Evolutionary conservation across 2,113 vertebrate genomes (phyloP), one percentile per base, ranked within the genome.

Genomic region (Lipophrys pholis): DNA sequence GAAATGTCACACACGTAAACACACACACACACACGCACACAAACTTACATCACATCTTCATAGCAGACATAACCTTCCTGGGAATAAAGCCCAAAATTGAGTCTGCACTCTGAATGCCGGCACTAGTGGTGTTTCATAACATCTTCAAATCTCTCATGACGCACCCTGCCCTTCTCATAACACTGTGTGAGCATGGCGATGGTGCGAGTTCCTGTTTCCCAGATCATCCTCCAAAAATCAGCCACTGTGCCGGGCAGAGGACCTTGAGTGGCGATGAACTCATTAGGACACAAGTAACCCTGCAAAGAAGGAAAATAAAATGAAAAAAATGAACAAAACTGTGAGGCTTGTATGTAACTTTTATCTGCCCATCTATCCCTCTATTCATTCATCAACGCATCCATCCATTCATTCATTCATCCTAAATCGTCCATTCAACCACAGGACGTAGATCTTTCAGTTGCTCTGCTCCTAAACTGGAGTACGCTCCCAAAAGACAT

Each of bases 191-290:
- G 94, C 98, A 99, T 99, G 67, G 96, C 96, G 45, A 99, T 93
- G 53, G 96, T 97, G 93, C 94, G 96, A 1, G 96, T 94, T 88
- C 96, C 94, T 0, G 98, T 99, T 90, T 99, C 97, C 98, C 97
- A 99, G 45, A 99, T 96, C 98, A 99, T 99, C 90, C 97, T 96
- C 97, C 98, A 99, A 83, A 99, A 99, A 90, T 99, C 98, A 0
- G 96, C 97, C 80, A 99, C 98, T 1, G 98, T 99, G 85, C 97
- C 96, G 48, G 97, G 96, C 71, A 99, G 92, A 8, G 98, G 97
- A 36, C 98, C 97, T 92, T 99, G 98, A 58, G 97, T 99, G 70
- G 97, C 97, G 78, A 99, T 99, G 89, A 99, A 99, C 91, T 99
- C 97, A 56, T 99, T 99, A 85, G 98, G 98, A 94, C 98, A 99